Conservation (phyloP, 1,140 invertebrate genomes). For the Microplitis mediator region DNA sequence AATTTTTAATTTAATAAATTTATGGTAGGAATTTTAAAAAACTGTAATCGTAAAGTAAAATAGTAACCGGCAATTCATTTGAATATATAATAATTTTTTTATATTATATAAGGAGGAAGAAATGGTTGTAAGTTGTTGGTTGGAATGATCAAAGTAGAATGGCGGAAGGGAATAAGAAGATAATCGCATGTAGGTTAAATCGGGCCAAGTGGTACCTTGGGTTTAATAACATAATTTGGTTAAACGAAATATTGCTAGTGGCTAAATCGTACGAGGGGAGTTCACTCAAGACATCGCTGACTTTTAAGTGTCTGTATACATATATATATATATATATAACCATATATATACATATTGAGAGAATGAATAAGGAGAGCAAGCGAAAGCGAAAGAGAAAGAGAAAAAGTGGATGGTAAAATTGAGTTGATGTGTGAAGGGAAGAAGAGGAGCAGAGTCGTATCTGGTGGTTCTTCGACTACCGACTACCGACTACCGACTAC, state of each 20-base stretch:
- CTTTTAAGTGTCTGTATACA: too few species aligned
- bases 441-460: conserved; percentile 2
- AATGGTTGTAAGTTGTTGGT: not conserved
- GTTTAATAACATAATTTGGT: conserved; percentile 41
- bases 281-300: not conserved
- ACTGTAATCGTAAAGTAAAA: too few species aligned
- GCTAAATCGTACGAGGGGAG: not conserved
- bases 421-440: not conserved
- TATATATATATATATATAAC: not conserved
- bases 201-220: conserved; percentile 25
- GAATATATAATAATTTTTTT: too few species aligned
- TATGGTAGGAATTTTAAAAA: too few species aligned
- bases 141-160: not conserved
- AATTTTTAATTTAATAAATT: too few species aligned
- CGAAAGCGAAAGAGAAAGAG: not conserved
- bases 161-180: not conserved
- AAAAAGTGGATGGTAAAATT: not conserved
- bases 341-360: not conserved
- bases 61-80: too few species aligned
- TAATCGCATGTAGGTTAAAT: conserved; percentile 31
- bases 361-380: not conserved
- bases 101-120: not conserved
- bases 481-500: not conserved
- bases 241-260: conserved; percentile 28
- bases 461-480: not conserved